phyloP scores from a whole-genome alignment of 2,888 invertebrate genomes.

The Dromius quadrimaculatus region DNA sequence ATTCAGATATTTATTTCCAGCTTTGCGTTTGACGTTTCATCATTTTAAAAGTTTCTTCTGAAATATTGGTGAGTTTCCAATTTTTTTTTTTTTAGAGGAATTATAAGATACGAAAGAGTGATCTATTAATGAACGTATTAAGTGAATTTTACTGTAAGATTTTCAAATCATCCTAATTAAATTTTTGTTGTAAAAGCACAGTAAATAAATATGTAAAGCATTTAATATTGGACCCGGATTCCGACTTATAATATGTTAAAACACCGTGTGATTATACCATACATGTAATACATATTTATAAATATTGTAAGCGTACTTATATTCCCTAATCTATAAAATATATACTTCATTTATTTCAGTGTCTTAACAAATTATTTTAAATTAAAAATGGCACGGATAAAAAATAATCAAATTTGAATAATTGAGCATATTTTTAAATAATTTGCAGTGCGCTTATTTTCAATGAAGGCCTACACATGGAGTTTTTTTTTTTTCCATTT shows the following conservation, averaged over 20 bases:
- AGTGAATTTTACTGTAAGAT: too few species aligned
- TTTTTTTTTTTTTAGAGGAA: too few species aligned
- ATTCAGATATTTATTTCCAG: too few species aligned
- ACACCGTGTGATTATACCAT: constrained; percentile 33
- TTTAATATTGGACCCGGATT: constrained; percentile 46
- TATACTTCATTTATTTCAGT: constrained; percentile 20
- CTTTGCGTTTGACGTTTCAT: too few species aligned
- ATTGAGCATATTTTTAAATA: constrained; percentile 4
- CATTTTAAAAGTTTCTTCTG: too few species aligned
- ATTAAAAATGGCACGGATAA: neutral
- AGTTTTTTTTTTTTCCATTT: neutral
- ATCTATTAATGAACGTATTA: too few species aligned
- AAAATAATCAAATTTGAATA: neutral
- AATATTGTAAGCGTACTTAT: constrained; percentile 35
- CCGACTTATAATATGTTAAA: constrained; percentile 45
- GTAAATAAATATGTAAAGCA: too few species aligned
- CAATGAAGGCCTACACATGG: constrained; percentile 9
- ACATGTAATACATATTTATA: neutral
- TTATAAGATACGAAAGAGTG: too few species aligned
- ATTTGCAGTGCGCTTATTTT: neutral
- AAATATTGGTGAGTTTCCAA: too few species aligned
- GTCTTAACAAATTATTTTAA: constrained; percentile 44
- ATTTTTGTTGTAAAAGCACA: too few species aligned
- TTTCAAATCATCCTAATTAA: too few species aligned
- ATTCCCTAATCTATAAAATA: constrained; percentile 28